Conservation (phyloP, 1,140 invertebrate genomes). For the Colletes latitarsis region DNA sequence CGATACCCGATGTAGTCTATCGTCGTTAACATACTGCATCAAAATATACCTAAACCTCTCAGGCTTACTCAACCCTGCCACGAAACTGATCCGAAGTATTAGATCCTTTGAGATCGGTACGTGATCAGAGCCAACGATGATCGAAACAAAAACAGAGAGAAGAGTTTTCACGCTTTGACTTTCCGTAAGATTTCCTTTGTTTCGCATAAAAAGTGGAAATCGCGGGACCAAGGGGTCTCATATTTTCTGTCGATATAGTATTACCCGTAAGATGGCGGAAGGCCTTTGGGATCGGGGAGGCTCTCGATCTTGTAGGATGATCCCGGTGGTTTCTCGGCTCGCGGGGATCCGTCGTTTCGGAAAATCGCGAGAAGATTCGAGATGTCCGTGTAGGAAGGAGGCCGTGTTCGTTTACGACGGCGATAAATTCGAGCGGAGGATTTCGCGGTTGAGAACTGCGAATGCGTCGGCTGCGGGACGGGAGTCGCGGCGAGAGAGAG, state of each 20-base stretch:
- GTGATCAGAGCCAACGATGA: too few species aligned
- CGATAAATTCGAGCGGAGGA: constrained; percentile 78
- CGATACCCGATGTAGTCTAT: background rate
- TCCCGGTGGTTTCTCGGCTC: constrained; percentile 45
- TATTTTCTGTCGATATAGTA: too few species aligned
- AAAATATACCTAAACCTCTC: too few species aligned
- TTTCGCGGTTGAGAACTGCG: constrained; percentile 79
- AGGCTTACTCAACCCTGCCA: too few species aligned
- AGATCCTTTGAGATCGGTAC: too few species aligned
- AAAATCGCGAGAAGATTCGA: constrained; percentile 38
- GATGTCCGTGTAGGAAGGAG: constrained; percentile 55
- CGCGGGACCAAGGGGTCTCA: background rate
- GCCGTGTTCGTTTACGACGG: constrained; percentile 75
- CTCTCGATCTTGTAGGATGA: constrained; percentile 18
- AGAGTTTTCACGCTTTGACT: too few species aligned
- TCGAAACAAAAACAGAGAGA: too few species aligned
- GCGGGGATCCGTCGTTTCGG: constrained; percentile 35
- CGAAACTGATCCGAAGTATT: too few species aligned
- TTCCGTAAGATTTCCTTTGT: too few species aligned
- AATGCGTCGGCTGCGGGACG: constrained; percentile 50
- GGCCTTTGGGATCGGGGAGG: background rate
- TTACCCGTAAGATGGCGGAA: background rate
- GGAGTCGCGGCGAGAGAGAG: background rate
- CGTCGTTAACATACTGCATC: too few species aligned
- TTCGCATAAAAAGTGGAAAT: background rate